phyloP scores from a whole-genome alignment of 2,797 vertebrate species.

The Echeneis naucrates region DNA sequence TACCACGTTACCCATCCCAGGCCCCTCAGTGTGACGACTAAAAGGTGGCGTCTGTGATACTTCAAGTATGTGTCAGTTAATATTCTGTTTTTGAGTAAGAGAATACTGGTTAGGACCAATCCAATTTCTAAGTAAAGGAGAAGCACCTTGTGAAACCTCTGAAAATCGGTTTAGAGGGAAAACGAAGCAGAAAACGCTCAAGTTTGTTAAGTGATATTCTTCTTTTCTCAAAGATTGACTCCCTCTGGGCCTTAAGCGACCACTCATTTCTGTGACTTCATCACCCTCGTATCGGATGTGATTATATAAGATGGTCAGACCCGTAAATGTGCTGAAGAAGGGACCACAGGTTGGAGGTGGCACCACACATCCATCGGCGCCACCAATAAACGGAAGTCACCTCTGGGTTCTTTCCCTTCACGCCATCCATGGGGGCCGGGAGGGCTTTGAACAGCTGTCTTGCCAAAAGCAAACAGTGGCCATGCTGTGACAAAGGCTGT shows the following conservation, averaged over 20 bases:
- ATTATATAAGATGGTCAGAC: neutral
- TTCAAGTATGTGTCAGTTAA: neutral
- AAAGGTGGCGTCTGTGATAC: constrained; percentile 24
- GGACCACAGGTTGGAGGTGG: constrained; percentile 44
- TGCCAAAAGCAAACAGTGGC: constrained; percentile 81
- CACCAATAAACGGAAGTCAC: constrained; percentile 73
- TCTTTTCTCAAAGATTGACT: neutral
- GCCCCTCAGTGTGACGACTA: constrained; percentile 18
- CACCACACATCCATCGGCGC: constrained; percentile 13
- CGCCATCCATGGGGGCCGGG: constrained; percentile 52
- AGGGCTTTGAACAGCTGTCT: constrained; percentile 80
- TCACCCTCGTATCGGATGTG: neutral
- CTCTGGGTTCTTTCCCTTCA: constrained; percentile 62
- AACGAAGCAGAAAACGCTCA: neutral
- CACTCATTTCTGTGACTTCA: neutral
- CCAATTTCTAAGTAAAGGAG: neutral
- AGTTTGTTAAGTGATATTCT: neutral
- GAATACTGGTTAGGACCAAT: neutral
- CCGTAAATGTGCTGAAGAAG: constrained; percentile 19
- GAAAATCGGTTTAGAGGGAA: neutral
- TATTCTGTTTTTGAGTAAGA: neutral
- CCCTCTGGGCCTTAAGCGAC: neutral
- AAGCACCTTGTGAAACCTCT: neutral
- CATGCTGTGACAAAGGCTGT: constrained; percentile 72
- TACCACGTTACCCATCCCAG: constrained; percentile 12